Evolutionary conservation across 2,888 invertebrate species (phyloP).

Genomic region (Coenonympha glycerion): DNA sequence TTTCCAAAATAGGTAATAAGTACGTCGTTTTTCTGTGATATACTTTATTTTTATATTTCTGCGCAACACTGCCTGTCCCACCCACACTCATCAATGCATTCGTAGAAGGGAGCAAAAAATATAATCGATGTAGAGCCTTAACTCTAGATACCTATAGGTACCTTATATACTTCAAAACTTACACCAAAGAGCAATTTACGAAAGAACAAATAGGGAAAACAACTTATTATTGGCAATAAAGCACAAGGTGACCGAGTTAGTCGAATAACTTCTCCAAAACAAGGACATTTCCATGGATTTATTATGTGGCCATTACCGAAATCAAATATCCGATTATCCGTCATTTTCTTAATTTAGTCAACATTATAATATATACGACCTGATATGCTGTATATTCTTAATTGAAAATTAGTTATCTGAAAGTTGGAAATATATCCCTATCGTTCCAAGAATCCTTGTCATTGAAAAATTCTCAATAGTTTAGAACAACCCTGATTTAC

Average conservation of each 20-base stretch:
- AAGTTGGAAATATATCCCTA: no score
- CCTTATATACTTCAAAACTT: background rate
- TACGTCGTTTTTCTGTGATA: no score
- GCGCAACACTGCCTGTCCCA: no score
- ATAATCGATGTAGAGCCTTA: background rate
- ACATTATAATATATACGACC: background rate
- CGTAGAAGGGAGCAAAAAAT: background rate
- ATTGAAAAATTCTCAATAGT: no score
- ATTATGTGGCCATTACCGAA: constrained; percentile 15
- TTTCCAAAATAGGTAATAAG: no score
- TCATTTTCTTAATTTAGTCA: background rate
- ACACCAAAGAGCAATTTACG: background rate
- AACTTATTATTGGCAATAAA: constrained; percentile 25
- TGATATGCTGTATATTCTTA: no score
- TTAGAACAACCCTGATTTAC: no score
- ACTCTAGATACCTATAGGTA: no score
- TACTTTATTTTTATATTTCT: no score
- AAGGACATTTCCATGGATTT: constrained; percentile 18
- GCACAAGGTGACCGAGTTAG: constrained; percentile 21
- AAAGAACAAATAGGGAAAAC: constrained; percentile 11
- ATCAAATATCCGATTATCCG: constrained; percentile 19
- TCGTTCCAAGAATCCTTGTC: no score
- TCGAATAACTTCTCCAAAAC: constrained; percentile 9
- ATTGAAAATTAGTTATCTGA: no score
- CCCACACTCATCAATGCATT: background rate